Conservation (phyloP, 2,888 invertebrate genomes). For the Ecliptopera silaceata region DNA sequence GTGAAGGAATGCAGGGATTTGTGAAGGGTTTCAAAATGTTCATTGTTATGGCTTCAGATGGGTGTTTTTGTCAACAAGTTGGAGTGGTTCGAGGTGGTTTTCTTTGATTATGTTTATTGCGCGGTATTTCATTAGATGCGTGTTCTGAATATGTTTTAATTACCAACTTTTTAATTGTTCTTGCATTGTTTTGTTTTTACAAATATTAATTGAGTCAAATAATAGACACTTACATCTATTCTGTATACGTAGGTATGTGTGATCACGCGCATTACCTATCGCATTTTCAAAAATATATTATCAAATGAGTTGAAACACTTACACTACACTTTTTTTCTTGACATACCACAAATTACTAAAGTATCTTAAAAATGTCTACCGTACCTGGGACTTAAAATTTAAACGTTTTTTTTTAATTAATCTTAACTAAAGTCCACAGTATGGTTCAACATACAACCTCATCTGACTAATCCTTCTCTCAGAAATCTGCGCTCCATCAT, state of each 20-base stretch:
- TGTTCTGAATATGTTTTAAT: not conserved
- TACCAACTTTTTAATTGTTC: not conserved
- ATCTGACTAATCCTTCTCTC: conserved; percentile 24
- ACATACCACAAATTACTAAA: no score
- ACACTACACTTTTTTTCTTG: no score
- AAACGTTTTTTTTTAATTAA: no score
- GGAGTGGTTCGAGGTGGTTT: conserved; percentile 23
- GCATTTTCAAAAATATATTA: no score
- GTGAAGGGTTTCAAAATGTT: conserved; percentile 34
- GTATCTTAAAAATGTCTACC: no score
- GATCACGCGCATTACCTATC: no score
- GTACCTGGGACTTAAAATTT: no score
- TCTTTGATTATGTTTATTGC: conserved; percentile 24
- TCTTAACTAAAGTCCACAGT: no score
- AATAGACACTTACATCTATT: no score
- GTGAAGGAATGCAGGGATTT: conserved; percentile 40
- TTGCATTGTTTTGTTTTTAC: not conserved
- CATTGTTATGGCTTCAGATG: conserved; percentile 35
- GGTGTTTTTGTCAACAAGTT: conserved; percentile 39
- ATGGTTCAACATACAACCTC: conserved; percentile 3
- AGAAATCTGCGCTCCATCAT: conserved; percentile 65
- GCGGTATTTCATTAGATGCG: not conserved
- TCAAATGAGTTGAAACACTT: no score
- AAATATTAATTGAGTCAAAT: no score
- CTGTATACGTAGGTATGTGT: no score